Percentiles rank a stretch among this genome's conserved stretches.
Conservation (phyloP, 2,113 vertebrate species). For the Helogale parvula region DNA sequence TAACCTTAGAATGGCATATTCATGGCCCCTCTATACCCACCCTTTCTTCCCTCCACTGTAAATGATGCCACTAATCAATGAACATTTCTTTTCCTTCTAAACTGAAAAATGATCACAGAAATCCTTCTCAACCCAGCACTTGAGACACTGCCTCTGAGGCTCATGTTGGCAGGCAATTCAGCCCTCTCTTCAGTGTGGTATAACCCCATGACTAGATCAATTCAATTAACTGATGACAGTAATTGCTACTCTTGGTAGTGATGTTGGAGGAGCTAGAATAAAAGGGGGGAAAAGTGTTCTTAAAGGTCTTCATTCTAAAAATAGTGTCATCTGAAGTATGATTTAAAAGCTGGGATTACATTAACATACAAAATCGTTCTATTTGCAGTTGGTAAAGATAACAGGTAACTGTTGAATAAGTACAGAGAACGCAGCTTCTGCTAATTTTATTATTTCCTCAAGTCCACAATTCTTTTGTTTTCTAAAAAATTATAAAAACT, state of each 20-base stretch:
- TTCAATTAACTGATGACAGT: not conserved
- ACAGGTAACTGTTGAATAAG: not conserved
- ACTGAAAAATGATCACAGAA: not conserved
- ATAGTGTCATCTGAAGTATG: conserved; percentile 32
- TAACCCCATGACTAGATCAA: no score
- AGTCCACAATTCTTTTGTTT: not conserved
- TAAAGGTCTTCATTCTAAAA: conserved; percentile 61
- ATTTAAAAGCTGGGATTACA: conserved; percentile 51
- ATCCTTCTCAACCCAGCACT: not conserved
- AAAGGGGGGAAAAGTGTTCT: not conserved
- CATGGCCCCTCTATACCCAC: no score
- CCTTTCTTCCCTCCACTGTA: not conserved
- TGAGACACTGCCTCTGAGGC: not conserved
- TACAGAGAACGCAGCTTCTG: not conserved
- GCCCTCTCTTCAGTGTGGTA: no score
- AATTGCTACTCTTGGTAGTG: not conserved
- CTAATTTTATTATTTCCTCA: not conserved
- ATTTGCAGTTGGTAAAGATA: conserved; percentile 14
- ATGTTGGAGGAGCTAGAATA: not conserved
- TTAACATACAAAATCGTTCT: conserved; percentile 42
- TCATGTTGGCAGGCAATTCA: no score
- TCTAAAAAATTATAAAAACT: not conserved
- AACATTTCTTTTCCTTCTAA: not conserved
- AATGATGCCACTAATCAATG: no score
- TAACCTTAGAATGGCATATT: not conserved